phyloP scores from a whole-genome alignment of 2,113 vertebrate species.

The Noturus placidus region DNA sequence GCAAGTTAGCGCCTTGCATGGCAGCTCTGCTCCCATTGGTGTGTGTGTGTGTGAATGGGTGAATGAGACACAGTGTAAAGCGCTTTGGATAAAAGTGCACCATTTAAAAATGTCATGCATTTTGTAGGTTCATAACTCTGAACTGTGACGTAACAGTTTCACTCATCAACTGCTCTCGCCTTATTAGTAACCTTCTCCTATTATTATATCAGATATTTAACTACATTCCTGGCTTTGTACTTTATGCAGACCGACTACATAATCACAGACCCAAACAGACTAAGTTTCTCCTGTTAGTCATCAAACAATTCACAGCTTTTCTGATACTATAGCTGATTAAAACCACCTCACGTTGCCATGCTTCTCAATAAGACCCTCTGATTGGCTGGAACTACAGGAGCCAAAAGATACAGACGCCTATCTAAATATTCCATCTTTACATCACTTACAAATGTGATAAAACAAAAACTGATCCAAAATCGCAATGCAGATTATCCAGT shows the following conservation, averaged over 20 bases:
- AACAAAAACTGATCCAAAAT: neutral
- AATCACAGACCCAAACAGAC: neutral
- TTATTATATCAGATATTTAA: too few species aligned
- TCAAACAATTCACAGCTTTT: neutral
- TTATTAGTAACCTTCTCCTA: neutral
- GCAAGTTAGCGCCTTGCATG: too few species aligned
- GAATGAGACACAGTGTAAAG: too few species aligned
- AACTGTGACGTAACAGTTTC: slow-evolving; percentile 6
- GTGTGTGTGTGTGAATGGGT: too few species aligned
- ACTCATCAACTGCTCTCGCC: neutral
- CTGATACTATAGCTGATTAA: neutral
- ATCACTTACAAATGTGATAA: neutral
- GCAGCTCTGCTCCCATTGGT: too few species aligned
- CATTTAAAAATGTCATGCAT: neutral
- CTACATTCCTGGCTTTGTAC: neutral
- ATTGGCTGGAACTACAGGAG: neutral
- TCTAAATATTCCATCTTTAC: neutral
- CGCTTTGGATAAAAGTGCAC: too few species aligned
- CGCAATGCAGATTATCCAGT: neutral
- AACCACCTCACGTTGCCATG: neutral
- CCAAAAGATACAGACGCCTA: neutral
- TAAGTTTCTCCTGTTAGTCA: neutral
- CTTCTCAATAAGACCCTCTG: neutral
- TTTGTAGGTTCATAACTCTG: neutral
- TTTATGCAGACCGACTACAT: neutral